phyloP scores from a whole-genome alignment of 2,797 vertebrate genomes.

The Spea hammondii region DNA sequence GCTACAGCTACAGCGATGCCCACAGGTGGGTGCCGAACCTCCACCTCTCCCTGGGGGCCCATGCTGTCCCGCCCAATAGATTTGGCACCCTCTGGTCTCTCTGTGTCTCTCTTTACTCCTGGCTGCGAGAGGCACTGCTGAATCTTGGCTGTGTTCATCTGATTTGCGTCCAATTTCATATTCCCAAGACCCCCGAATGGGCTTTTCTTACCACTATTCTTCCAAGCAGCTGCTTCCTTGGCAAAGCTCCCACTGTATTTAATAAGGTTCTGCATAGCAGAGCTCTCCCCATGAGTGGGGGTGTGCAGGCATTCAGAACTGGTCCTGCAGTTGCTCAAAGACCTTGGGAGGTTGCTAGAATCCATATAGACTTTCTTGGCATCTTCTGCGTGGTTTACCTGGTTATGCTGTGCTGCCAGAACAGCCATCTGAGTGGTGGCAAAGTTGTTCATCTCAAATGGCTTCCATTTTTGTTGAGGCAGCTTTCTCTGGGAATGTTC shows the following conservation, averaged over 20 bases:
- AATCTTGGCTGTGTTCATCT: constrained; percentile 63
- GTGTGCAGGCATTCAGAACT: constrained; percentile 59
- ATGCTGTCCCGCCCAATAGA: constrained; percentile 84
- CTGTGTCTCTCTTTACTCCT: constrained; percentile 84
- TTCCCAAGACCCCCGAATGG: constrained; percentile 88
- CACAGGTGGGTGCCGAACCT: constrained; percentile 91
- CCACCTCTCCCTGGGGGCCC: constrained; percentile 79
- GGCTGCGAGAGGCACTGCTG: constrained; percentile 78
- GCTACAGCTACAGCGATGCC: constrained; percentile 95
- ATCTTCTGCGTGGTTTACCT: constrained; percentile 75
- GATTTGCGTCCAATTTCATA: constrained; percentile 69
- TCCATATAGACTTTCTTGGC: constrained; percentile 84
- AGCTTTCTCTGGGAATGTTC: constrained; percentile 61
- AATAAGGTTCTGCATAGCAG: constrained; percentile 96
- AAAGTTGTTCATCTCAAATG: constrained; percentile 86
- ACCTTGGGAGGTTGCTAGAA: constrained; percentile 67
- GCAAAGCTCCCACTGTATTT: constrained; percentile 95
- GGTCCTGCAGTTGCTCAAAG: constrained; percentile 54
- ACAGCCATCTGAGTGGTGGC: constrained; percentile 91
- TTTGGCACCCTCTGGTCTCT: constrained; percentile 89
- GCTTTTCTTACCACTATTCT: constrained; percentile 73
- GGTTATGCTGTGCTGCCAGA: constrained; percentile 86
- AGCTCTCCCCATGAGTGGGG: constrained; percentile 74
- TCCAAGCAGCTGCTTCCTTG: constrained; percentile 75
- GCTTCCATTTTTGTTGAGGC: constrained; percentile 86